These are phyloP conservation scores for Taxidea taxus DNA, from an alignment of 2,113 vertebrate species.

Conservation along the genomic window DNA sequence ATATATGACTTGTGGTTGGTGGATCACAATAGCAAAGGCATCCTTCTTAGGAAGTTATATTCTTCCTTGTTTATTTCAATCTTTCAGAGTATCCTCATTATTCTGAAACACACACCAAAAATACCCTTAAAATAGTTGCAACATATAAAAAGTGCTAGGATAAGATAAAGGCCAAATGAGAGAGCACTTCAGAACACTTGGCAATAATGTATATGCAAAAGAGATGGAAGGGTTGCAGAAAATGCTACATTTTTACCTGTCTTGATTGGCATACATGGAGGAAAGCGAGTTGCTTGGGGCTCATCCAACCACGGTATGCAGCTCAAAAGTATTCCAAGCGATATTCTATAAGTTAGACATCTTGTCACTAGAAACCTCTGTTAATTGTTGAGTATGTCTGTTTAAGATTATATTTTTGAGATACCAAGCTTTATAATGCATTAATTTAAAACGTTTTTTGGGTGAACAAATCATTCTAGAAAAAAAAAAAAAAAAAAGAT, in stretches of 20 bases:
- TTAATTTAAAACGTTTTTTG: background rate
- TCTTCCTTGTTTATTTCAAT: background rate
- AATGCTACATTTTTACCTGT: background rate
- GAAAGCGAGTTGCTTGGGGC: background rate
- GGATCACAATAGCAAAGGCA: background rate
- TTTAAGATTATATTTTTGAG: background rate
- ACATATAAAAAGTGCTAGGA: background rate
- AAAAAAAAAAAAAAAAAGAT: background rate
- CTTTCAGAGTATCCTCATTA: background rate
- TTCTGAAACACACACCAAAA: background rate
- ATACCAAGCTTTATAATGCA: background rate
- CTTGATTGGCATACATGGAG: background rate
- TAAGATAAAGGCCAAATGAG: background rate
- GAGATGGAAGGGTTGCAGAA: background rate
- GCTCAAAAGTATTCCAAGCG: background rate
- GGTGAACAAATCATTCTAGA: background rate
- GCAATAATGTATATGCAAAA: background rate
- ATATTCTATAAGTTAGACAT: background rate
- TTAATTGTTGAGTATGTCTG: background rate
- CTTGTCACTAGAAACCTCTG: background rate
- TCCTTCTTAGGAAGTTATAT: background rate
- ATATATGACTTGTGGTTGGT: background rate
- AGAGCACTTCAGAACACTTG: background rate
- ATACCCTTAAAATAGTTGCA: background rate
- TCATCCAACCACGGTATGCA: background rate